These are phyloP conservation scores for Holocentrus rufus DNA, from an alignment of 2,797 vertebrate genomes.

Conservation along the genomic window DNA sequence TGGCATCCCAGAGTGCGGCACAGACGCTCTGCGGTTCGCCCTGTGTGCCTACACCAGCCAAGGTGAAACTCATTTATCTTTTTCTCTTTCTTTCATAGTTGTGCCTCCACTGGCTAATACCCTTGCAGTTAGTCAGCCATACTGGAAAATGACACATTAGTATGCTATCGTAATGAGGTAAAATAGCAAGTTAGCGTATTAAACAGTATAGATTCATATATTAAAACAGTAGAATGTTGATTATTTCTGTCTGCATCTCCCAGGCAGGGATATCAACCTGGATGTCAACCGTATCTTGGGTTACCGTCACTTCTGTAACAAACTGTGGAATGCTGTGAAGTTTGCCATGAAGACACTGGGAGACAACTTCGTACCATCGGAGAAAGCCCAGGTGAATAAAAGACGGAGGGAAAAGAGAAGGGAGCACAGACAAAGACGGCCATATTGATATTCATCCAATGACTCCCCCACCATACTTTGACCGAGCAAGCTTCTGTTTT, in stretches of 20 bases:
- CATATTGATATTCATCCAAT: conserved; percentile 16
- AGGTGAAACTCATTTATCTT: conserved; percentile 72
- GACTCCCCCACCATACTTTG: not conserved
- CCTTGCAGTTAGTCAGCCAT: not conserved
- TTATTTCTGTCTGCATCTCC: conserved; percentile 10
- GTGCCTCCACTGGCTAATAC: not conserved
- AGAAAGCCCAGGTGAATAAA: conserved; percentile 82
- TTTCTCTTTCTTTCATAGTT: conserved; percentile 18
- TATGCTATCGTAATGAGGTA: not conserved
- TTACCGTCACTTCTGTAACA: conserved; percentile 95
- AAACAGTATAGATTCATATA: not conserved
- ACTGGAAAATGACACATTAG: not conserved
- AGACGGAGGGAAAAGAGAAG: conserved; percentile 14
- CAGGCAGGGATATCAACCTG: conserved; percentile 93
- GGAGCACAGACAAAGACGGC: conserved; percentile 1
- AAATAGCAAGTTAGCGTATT: not conserved
- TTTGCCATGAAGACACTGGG: conserved; percentile 90
- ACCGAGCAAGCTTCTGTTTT: not conserved
- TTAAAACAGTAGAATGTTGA: not conserved
- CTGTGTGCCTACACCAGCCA: conserved; percentile 88
- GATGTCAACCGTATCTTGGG: conserved; percentile 94
- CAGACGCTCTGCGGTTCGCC: conserved; percentile 86
- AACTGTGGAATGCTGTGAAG: conserved; percentile 94
- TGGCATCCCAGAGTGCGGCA: conserved; percentile 89
- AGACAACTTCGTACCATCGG: conserved; percentile 82